A percentile compares a stretch with the other conserved stretches of the same genome.
Conservation (phyloP, 1,140 invertebrate species). For the Hyles vespertilio region DNA sequence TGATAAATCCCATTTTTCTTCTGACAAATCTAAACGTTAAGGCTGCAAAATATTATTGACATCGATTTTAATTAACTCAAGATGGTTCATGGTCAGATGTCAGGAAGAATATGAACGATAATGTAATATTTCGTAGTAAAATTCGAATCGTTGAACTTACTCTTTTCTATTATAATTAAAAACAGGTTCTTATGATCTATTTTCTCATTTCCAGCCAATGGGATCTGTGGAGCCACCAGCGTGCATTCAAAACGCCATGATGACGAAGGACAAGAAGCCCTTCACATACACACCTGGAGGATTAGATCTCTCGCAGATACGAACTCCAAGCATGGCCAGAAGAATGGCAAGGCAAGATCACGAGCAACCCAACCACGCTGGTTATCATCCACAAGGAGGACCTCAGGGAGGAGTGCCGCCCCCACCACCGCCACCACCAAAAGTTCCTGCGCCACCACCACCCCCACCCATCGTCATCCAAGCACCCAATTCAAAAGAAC, state of each 20-base stretch:
- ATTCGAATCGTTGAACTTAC: no score
- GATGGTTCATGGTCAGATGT: no score
- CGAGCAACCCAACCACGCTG: conserved; percentile 68
- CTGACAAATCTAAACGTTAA: no score
- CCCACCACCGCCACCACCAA: conserved; percentile 74
- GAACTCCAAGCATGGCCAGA: conserved; percentile 91
- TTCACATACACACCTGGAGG: conserved; percentile 96
- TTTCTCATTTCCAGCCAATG: conserved; percentile 56
- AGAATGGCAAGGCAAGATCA: conserved; percentile 81
- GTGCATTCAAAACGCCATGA: conserved; percentile 94
- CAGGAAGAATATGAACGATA: no score
- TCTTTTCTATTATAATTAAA: no score
- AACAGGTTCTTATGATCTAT: conserved; percentile 3
- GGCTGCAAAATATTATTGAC: no score
- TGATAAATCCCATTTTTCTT: no score
- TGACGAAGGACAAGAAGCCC: conserved; percentile 96
- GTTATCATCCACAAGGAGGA: conserved; percentile 69
- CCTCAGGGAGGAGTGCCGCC: conserved; percentile 71
- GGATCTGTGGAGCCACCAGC: conserved; percentile 83
- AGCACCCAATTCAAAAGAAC: conserved; percentile 66
- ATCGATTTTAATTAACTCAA: no score
- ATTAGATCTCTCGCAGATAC: conserved; percentile 92
- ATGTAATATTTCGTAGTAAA: no score
- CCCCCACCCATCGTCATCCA: conserved; percentile 75
- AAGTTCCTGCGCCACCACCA: conserved; percentile 71